Evolutionary conservation across 2,113 vertebrate genomes (phyloP).

Genomic region (Canis aureus): DNA sequence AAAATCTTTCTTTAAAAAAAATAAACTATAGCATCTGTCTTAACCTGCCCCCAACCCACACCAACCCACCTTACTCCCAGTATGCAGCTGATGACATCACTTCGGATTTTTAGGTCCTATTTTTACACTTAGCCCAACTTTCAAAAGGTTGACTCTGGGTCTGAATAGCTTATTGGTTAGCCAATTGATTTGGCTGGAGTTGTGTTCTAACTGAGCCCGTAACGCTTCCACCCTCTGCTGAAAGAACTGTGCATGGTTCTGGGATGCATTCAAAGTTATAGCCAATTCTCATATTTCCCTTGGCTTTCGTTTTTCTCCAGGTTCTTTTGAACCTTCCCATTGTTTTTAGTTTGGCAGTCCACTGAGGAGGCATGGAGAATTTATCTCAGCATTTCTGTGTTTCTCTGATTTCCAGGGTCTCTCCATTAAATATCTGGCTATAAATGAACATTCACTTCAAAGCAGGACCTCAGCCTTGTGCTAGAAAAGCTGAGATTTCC

Average conservation of each 20-base stretch:
- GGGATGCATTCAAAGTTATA: background rate
- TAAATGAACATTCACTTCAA: background rate
- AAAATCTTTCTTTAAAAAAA: too few species aligned
- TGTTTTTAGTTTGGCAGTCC: background rate
- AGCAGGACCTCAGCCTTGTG: background rate
- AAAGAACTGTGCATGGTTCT: background rate
- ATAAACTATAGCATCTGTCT: background rate
- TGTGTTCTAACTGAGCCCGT: background rate
- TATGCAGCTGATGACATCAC: background rate
- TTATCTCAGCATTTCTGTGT: conserved; percentile 2
- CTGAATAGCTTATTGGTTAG: background rate
- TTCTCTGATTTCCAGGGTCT: background rate
- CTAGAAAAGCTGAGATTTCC: background rate
- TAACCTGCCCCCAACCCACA: background rate
- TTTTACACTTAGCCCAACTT: background rate
- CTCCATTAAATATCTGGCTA: background rate
- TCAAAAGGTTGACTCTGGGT: background rate
- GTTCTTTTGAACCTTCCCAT: background rate
- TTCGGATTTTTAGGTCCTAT: background rate
- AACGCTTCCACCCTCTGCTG: background rate
- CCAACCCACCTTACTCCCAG: background rate
- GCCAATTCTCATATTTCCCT: background rate
- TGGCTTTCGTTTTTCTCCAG: background rate
- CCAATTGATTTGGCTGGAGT: background rate
- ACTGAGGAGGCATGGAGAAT: background rate